A percentile compares a stretch with the other conserved stretches of the same genome.
Evolutionary conservation across 2,113 vertebrate genomes (phyloP).

Genomic region (Mesocricetus auratus): DNA sequence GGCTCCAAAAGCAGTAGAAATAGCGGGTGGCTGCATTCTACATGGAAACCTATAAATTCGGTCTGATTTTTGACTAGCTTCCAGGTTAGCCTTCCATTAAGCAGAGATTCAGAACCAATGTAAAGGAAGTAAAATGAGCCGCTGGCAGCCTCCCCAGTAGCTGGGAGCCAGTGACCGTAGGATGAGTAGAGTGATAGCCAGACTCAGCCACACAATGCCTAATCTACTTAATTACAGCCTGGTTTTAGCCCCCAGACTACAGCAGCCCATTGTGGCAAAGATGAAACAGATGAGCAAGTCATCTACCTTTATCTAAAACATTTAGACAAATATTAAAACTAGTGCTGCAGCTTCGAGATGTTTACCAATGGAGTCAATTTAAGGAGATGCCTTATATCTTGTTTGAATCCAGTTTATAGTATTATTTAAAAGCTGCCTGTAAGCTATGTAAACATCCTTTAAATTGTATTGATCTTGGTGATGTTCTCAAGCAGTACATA

Average conservation of each 20-base stretch:
- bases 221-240: constrained; percentile 67
- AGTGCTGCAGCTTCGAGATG: background rate
- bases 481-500: background rate
- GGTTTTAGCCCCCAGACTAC: constrained; percentile 66
- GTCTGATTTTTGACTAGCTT: constrained; percentile 81
- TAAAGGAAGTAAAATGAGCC: constrained; percentile 80
- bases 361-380: constrained; percentile 16
- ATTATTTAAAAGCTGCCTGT: constrained; percentile 35
- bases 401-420: background rate
- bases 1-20: constrained; percentile 71
- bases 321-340: constrained; percentile 20
- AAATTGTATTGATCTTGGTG: background rate
- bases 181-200: constrained; percentile 70
- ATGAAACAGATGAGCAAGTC: constrained; percentile 43
- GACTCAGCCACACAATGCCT: constrained; percentile 71
- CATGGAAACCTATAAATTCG: constrained; percentile 79
- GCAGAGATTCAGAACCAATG: constrained; percentile 79
- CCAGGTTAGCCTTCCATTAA: constrained; percentile 75
- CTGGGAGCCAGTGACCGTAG: constrained; percentile 75
- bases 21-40: constrained; percentile 72
- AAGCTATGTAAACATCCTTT: background rate
- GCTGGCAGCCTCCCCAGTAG: constrained; percentile 78
- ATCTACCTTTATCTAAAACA: constrained; percentile 23
- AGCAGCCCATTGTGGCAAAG: constrained; percentile 64
- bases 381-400: background rate